A percentile compares a stretch with the other conserved stretches of the same genome.
These are phyloP conservation scores for Prosapia bicincta DNA, from an alignment of 2,888 invertebrate genomes.

Conservation along the genomic window DNA sequence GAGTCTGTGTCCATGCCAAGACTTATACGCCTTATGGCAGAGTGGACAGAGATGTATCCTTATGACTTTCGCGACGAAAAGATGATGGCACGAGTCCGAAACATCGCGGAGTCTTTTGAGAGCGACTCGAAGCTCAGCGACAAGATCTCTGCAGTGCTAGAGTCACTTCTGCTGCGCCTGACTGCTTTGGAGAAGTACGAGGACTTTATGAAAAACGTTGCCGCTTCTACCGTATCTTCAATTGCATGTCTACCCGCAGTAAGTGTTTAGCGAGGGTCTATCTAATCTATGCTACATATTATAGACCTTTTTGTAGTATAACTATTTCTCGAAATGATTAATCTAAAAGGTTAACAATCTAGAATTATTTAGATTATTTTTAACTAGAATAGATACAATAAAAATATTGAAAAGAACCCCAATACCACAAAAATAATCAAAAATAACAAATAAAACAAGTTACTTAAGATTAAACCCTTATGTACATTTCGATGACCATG, in stretches of 20 bases:
- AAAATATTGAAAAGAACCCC: too few relatives aligned
- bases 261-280: too few relatives aligned
- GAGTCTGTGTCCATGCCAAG: conserved; percentile 62
- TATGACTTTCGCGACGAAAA: conserved; percentile 95
- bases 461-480: too few relatives aligned
- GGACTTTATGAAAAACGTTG: conserved; percentile 36
- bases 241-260: not conserved
- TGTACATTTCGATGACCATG: too few relatives aligned
- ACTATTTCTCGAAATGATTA: too few relatives aligned
- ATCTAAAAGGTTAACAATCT: too few relatives aligned
- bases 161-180: conserved; percentile 79
- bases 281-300: too few relatives aligned
- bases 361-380: too few relatives aligned
- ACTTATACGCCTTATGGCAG: conserved; percentile 74
- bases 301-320: too few relatives aligned
- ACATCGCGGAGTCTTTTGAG: conserved; percentile 79
- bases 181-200: conserved; percentile 86
- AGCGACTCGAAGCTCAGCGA: conserved; percentile 36
- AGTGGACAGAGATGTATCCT: conserved; percentile 95
- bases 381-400: too few relatives aligned
- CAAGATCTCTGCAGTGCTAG: conserved; percentile 65
- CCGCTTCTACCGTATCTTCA: not conserved
- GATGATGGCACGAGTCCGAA: conserved; percentile 86
- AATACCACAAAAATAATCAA: too few relatives aligned
- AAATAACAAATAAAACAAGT: too few relatives aligned